Conservation (phyloP, 2,888 invertebrate genomes). For the Pocota personata region DNA sequence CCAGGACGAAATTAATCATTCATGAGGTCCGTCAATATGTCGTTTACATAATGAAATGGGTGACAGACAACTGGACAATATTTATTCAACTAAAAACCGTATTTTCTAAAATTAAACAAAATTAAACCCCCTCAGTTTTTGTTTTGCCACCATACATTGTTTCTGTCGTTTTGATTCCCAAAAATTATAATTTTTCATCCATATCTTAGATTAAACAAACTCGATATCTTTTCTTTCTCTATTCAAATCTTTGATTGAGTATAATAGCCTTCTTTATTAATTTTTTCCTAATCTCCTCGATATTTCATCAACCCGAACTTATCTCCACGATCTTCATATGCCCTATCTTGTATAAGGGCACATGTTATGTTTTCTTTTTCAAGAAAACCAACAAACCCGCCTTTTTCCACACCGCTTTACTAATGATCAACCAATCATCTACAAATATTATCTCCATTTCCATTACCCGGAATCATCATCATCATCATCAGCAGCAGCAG, state of each 20-base stretch:
- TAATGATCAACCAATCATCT: slow-evolving; percentile 55
- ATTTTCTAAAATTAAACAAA: too few species aligned
- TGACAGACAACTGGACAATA: too few species aligned
- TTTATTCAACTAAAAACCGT: too few species aligned
- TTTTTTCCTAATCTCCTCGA: slow-evolving; percentile 40
- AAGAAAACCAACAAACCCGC: slow-evolving; percentile 44
- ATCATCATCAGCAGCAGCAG: slow-evolving; percentile 26
- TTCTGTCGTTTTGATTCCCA: background rate
- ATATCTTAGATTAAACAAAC: slow-evolving; percentile 27
- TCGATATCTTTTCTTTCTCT: background rate
- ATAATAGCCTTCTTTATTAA: slow-evolving; percentile 52
- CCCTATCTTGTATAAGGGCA: background rate
- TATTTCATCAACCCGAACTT: slow-evolving; percentile 43
- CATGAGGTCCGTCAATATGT: too few species aligned
- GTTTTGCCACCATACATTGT: background rate
- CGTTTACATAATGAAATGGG: too few species aligned
- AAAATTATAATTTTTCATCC: slow-evolving; percentile 21
- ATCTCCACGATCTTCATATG: slow-evolving; percentile 38
- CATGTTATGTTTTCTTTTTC: slow-evolving; percentile 12
- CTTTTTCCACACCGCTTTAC: slow-evolving; percentile 51
- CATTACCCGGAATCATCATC: slow-evolving; percentile 42
- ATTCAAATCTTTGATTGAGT: slow-evolving; percentile 45
- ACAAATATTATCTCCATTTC: slow-evolving; percentile 56
- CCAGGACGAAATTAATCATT: too few species aligned
- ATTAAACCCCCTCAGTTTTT: background rate